Conservation (phyloP, 2,797 vertebrate genomes). For the Chloroceryle inda region DNA sequence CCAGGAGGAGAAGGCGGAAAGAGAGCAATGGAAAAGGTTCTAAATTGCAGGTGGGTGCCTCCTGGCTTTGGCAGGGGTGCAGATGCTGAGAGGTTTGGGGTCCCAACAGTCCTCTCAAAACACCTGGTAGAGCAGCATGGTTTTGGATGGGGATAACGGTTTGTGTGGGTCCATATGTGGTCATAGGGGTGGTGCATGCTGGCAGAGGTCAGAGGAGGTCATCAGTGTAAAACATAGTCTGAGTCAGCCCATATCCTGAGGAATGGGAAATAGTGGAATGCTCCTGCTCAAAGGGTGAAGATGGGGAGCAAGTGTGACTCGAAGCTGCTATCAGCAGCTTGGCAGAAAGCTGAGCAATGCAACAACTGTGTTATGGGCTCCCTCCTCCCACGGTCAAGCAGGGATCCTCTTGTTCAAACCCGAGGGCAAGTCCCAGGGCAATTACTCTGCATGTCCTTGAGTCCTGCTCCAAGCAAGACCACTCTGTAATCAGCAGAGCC, state of each 20-base stretch:
- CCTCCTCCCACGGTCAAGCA: neutral
- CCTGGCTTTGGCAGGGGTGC: neutral
- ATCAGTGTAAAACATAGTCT: neutral
- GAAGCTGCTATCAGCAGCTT: neutral
- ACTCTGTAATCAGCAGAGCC: neutral
- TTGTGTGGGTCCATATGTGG: neutral
- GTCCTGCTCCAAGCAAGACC: neutral
- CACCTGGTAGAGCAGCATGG: neutral
- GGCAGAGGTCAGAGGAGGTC: neutral
- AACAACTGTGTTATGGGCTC: neutral
- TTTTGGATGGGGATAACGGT: neutral
- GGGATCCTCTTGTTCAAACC: neutral
- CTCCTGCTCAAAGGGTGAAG: neutral
- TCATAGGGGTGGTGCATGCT: accelerated
- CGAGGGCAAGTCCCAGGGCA: neutral
- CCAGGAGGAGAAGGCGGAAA: neutral
- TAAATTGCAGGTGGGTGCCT: neutral
- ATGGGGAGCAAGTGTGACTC: neutral
- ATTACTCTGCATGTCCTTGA: neutral
- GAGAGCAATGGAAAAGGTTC: neutral
- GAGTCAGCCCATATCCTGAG: neutral
- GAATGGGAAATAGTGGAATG: neutral
- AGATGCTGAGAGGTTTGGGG: neutral
- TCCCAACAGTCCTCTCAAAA: neutral
- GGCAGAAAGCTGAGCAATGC: neutral